phyloP scores from a whole-genome alignment of 2,888 invertebrate species.

The Clostera curtula region DNA sequence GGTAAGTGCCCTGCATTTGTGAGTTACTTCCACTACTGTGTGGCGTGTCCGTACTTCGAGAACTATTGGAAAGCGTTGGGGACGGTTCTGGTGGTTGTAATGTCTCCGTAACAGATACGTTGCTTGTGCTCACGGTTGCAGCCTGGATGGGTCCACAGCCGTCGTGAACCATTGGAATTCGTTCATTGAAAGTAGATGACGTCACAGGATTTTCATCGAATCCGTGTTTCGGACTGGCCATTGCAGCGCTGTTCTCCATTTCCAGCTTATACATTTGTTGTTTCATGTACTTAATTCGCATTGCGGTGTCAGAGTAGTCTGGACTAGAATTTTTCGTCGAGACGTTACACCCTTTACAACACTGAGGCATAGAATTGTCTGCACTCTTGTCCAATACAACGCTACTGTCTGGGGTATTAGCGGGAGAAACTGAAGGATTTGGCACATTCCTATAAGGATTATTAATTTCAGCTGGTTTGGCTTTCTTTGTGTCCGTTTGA shows the following conservation, averaged over 20 bases:
- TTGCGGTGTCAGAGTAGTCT: slow-evolving; percentile 50
- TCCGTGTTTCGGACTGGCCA: slow-evolving; percentile 72
- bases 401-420: slow-evolving; percentile 65
- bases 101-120: slow-evolving; percentile 80
- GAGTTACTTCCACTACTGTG: slow-evolving; percentile 53
- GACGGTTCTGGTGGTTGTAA: slow-evolving; percentile 73
- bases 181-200: slow-evolving; percentile 79
- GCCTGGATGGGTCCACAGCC: slow-evolving; percentile 86
- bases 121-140: slow-evolving; percentile 88
- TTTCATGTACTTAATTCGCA: slow-evolving; percentile 56
- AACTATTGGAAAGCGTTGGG: slow-evolving; percentile 74
- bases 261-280: slow-evolving; percentile 61
- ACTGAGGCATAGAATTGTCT: slow-evolving; percentile 45
- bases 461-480: slow-evolving; percentile 39
- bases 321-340: slow-evolving; percentile 55
- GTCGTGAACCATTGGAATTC: slow-evolving; percentile 74
- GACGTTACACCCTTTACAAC: slow-evolving; percentile 72
- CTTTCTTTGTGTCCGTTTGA: slow-evolving; percentile 44
- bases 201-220: slow-evolving; percentile 78
- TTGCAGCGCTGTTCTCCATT: slow-evolving; percentile 60
- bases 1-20: slow-evolving; percentile 50
- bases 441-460: slow-evolving; percentile 51
- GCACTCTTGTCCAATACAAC: slow-evolving; percentile 49
- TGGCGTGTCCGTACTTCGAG: slow-evolving; percentile 65
- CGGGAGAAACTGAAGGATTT: slow-evolving; percentile 57